These are phyloP conservation scores for Meghimatium bilineatum DNA, from an alignment of 2,888 invertebrate species.

Conservation along the genomic window DNA sequence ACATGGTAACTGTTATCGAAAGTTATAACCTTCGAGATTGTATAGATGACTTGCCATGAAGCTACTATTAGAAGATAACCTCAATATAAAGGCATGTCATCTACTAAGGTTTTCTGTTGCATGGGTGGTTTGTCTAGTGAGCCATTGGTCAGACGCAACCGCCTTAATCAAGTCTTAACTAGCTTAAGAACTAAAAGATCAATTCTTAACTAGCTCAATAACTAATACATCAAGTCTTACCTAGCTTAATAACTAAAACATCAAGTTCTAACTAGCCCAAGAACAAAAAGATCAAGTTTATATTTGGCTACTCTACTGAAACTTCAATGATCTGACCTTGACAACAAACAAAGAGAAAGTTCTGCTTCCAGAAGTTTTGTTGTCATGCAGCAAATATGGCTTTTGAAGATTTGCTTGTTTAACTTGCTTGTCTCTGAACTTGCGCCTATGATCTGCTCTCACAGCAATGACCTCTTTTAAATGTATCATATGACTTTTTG, in stretches of 20 bases:
- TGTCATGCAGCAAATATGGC: constrained; percentile 30
- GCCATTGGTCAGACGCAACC: too few species aligned
- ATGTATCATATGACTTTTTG: constrained; percentile 38
- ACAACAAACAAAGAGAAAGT: constrained; percentile 38
- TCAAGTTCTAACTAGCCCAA: background rate
- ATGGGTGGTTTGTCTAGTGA: too few species aligned
- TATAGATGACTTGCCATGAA: too few species aligned
- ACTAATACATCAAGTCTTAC: too few species aligned
- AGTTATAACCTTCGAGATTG: too few species aligned
- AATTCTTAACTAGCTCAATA: background rate
- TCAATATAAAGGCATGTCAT: too few species aligned
- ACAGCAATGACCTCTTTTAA: constrained; percentile 56
- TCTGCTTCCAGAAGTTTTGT: constrained; percentile 25
- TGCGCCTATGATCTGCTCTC: constrained; percentile 35
- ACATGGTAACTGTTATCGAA: too few species aligned
- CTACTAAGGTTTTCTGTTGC: too few species aligned
- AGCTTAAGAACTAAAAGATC: background rate
- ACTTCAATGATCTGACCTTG: constrained; percentile 32
- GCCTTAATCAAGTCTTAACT: background rate
- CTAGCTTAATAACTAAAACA: background rate
- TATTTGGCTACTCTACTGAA: too few species aligned
- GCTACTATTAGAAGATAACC: too few species aligned
- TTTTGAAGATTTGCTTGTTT: constrained; percentile 19
- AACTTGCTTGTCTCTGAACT: constrained; percentile 19
- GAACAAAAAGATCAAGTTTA: background rate